These are phyloP conservation scores for Botia almorhae DNA, from an alignment of 2,797 vertebrate species.

Conservation along the genomic window DNA sequence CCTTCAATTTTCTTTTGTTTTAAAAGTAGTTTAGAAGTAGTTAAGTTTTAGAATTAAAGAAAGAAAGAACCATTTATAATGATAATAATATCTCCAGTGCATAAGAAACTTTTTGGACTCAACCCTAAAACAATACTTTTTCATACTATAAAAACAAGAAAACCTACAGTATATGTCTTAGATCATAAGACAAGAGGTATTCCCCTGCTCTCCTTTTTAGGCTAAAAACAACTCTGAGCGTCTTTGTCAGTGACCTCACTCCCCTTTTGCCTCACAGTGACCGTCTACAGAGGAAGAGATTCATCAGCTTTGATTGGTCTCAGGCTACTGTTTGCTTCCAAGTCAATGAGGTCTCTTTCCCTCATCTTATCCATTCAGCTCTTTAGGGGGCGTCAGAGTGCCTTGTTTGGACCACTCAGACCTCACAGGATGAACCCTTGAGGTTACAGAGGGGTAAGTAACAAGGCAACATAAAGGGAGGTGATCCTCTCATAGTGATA, in stretches of 20 bases:
- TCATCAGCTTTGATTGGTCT: conserved; percentile 63
- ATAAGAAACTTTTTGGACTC: conserved; percentile 1
- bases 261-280: conserved; percentile 48
- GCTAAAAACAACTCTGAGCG: conserved; percentile 21
- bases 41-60: background rate
- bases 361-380: conserved; percentile 61
- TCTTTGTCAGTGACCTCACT: conserved; percentile 18
- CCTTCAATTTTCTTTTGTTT: conserved; percentile 6
- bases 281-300: conserved; percentile 63
- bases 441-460: conserved; percentile 66
- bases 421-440: conserved; percentile 71
- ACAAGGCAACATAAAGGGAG: conserved; percentile 61
- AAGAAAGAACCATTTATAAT: background rate
- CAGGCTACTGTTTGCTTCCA: conserved; percentile 66
- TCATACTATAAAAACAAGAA: background rate
- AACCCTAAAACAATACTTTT: conserved; percentile 17
- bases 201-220: conserved; percentile 8
- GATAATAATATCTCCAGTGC: background rate
- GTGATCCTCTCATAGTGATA: conserved; percentile 27
- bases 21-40: background rate
- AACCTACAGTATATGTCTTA: background rate
- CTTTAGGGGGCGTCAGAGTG: conserved; percentile 67
- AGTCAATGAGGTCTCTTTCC: conserved; percentile 64
- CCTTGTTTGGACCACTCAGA: conserved; percentile 62
- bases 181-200: background rate